A percentile compares a stretch with the other conserved stretches of the same genome.
phyloP scores from a whole-genome alignment of 2,797 vertebrate species.

The Vireo griseus region DNA sequence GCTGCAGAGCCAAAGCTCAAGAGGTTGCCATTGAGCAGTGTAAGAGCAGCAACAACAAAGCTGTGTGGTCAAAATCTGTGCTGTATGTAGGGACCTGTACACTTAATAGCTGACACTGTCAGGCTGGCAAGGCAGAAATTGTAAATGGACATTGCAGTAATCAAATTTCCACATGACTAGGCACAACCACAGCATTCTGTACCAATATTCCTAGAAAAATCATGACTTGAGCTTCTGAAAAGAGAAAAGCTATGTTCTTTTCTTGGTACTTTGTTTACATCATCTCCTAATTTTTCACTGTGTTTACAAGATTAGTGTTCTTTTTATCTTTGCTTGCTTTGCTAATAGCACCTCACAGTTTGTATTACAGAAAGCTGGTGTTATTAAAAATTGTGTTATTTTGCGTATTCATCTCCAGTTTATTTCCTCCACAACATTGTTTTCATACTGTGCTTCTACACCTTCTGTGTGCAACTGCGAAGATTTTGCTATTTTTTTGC shows the following conservation, averaged over 20 bases:
- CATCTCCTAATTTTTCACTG: background rate
- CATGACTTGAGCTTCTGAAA: background rate
- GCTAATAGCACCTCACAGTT: background rate
- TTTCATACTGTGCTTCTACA: background rate
- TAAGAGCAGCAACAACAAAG: background rate
- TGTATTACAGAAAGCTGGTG: background rate
- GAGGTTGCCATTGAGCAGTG: background rate
- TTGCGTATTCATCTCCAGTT: background rate
- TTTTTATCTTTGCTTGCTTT: background rate
- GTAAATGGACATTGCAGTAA: background rate
- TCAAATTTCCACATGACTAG: background rate
- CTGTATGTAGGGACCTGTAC: background rate
- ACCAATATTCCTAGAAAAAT: background rate
- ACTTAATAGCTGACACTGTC: background rate
- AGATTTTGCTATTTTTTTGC: background rate
- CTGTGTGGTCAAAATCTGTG: background rate
- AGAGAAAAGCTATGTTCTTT: background rate
- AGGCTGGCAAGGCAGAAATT: background rate
- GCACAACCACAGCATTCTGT: background rate
- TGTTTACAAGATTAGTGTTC: background rate
- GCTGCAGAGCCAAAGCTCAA: background rate
- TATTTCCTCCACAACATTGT: background rate
- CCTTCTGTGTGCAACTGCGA: background rate
- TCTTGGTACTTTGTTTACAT: background rate
- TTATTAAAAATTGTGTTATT: background rate